These are phyloP conservation scores for Heliconius aoede DNA, from an alignment of 2,888 invertebrate species.

Conservation along the genomic window DNA sequence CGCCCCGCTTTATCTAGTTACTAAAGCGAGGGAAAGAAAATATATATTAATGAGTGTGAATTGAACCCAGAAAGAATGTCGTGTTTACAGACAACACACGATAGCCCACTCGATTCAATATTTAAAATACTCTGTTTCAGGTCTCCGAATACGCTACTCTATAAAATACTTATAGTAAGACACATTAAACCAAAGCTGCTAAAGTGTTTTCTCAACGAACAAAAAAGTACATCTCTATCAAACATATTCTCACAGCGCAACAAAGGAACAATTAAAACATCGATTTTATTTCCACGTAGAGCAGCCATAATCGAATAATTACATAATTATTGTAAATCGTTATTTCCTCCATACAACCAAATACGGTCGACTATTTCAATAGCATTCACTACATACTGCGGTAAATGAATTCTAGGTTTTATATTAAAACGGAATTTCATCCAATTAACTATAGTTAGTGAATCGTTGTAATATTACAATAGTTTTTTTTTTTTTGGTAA, in stretches of 20 bases:
- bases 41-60: background rate
- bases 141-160: background rate
- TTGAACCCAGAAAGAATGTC: background rate
- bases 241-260: constrained; percentile 17
- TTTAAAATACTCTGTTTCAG: background rate
- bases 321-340: constrained; percentile 37
- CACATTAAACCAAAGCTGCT: background rate
- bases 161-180: background rate
- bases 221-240: background rate
- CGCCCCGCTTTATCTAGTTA: background rate
- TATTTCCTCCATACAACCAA: constrained; percentile 39
- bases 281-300: constrained; percentile 40
- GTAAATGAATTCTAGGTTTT: constrained; percentile 27
- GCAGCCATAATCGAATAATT: constrained; percentile 45
- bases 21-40: background rate
- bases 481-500: background rate
- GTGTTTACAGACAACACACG: too few species aligned
- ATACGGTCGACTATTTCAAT: constrained; percentile 49
- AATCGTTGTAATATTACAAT: background rate
- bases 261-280: constrained; percentile 27
- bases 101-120: too few species aligned
- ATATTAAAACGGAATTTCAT: constrained; percentile 36
- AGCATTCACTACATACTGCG: constrained; percentile 43
- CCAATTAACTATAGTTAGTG: constrained; percentile 36
- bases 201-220: background rate